These are phyloP conservation scores for Scrobipalpa costella DNA, from an alignment of 2,888 invertebrate species.

Conservation along the genomic window DNA sequence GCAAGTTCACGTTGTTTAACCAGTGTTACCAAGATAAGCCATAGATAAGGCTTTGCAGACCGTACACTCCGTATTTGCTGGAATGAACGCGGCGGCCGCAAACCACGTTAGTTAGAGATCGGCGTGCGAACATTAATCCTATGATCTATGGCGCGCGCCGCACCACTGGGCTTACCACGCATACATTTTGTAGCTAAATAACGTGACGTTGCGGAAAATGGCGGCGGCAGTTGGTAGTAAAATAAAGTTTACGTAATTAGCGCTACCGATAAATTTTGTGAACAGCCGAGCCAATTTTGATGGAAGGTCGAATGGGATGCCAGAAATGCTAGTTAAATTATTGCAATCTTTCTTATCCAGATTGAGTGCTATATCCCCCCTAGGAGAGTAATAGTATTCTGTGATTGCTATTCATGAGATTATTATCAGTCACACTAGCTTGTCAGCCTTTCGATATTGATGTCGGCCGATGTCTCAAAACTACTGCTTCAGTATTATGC, in stretches of 20 bases:
- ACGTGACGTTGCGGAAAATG: conserved; percentile 28
- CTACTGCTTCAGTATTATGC: too few relatives aligned
- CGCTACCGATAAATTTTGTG: conserved; percentile 1
- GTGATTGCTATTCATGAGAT: too few relatives aligned
- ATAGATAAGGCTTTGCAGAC: conserved; percentile 29
- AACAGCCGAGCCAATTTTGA: background rate
- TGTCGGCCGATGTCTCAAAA: too few relatives aligned
- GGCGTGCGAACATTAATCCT: conserved; percentile 44
- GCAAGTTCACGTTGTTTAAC: conserved; percentile 13
- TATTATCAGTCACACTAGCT: too few relatives aligned
- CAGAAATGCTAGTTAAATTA: background rate
- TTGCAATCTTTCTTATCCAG: too few relatives aligned
- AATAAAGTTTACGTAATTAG: conserved; percentile 12
- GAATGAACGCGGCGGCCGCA: conserved; percentile 25
- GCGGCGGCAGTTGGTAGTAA: conserved; percentile 9
- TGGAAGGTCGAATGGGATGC: conserved; percentile 1
- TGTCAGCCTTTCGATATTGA: too few relatives aligned
- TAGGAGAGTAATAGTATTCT: too few relatives aligned
- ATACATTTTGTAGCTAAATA: conserved; percentile 38
- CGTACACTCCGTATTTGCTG: conserved; percentile 36
- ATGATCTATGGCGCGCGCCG: conserved; percentile 41
- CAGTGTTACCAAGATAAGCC: conserved; percentile 20
- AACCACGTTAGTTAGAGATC: conserved; percentile 40
- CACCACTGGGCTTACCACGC: conserved; percentile 32
- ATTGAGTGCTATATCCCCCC: too few relatives aligned